These are phyloP conservation scores for Semotilus atromaculatus DNA, from an alignment of 2,797 vertebrate species.

Conservation along the genomic window DNA sequence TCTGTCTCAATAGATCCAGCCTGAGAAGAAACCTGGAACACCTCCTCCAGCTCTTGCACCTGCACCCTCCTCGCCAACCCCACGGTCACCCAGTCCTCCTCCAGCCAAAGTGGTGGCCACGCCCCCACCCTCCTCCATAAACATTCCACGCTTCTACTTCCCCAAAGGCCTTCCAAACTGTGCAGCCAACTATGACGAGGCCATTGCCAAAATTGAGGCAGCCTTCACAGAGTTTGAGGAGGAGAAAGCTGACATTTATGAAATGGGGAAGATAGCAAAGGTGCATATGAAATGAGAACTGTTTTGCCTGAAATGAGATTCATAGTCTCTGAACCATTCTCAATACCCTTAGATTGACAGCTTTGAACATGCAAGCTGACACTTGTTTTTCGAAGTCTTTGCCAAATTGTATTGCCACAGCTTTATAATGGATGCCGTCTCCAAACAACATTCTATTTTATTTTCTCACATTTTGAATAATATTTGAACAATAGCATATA, in stretches of 20 bases:
- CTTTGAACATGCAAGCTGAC: background rate
- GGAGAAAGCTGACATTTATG: constrained; percentile 91
- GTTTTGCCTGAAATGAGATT: constrained; percentile 25
- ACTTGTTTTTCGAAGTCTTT: constrained; percentile 12
- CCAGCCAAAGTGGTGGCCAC: constrained; percentile 77
- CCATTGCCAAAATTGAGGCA: constrained; percentile 84
- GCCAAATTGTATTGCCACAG: constrained; percentile 12
- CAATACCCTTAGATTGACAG: background rate
- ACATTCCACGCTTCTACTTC: constrained; percentile 99
- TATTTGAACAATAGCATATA: background rate
- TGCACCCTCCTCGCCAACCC: constrained; percentile 70
- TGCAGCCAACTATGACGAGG: constrained; percentile 84
- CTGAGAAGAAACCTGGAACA: constrained; percentile 90
- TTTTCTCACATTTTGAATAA: background rate
- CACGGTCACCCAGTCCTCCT: constrained; percentile 74
- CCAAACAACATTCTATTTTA: background rate
- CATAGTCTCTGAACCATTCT: background rate
- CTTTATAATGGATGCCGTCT: background rate
- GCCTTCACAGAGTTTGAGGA: constrained; percentile 91
- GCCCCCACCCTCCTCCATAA: constrained; percentile 84
- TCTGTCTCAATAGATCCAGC: constrained; percentile 83
- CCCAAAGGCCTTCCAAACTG: constrained; percentile 90
- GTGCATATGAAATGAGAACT: constrained; percentile 70
- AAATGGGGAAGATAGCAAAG: constrained; percentile 97
- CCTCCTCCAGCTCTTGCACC: constrained; percentile 78